Conservation (phyloP, 2,797 vertebrate genomes). For the Lates japonicus region DNA sequence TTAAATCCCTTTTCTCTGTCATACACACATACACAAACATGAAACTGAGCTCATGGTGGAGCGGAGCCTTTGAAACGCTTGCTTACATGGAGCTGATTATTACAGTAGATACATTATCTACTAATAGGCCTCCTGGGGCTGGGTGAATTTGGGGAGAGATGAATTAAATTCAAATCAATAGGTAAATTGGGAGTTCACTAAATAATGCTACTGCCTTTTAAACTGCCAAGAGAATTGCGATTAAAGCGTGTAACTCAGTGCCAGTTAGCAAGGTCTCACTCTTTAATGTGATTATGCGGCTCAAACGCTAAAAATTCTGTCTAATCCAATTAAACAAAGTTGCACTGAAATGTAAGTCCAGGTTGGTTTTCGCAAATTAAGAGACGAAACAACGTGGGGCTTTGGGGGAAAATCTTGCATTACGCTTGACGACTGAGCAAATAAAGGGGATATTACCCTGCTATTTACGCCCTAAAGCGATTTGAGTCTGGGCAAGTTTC, state of each 20-base stretch:
- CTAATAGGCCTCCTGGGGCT: slow-evolving; percentile 31
- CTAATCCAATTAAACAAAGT: slow-evolving; percentile 59
- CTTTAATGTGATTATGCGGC: slow-evolving; percentile 61
- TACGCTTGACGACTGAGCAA: slow-evolving; percentile 25
- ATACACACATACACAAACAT: slow-evolving; percentile 21
- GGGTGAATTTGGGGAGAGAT: slow-evolving; percentile 43
- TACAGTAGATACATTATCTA: slow-evolving; percentile 61
- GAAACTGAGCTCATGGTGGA: slow-evolving; percentile 27
- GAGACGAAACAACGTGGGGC: slow-evolving; percentile 33
- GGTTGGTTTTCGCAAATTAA: slow-evolving; percentile 31
- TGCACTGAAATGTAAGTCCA: slow-evolving; percentile 31
- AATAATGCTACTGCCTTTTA: slow-evolving; percentile 51
- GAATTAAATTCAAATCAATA: slow-evolving; percentile 67
- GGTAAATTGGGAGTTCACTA: slow-evolving; percentile 61
- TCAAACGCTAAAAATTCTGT: slow-evolving; percentile 49
- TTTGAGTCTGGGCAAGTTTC: slow-evolving; percentile 30
- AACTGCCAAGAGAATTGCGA: slow-evolving; percentile 44
- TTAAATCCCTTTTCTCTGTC: slow-evolving; percentile 16
- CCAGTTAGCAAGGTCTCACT: slow-evolving; percentile 41
- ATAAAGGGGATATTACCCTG: slow-evolving; percentile 43
- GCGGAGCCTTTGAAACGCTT: slow-evolving; percentile 18
- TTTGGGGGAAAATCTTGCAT: slow-evolving; percentile 33
- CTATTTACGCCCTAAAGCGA: slow-evolving; percentile 32
- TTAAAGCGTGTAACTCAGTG: slow-evolving; percentile 36
- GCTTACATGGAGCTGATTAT: slow-evolving; percentile 40